Evolutionary conservation across 1,140 invertebrate species (phyloP), one percentile per base, ranked within the genome.

Genomic region (Danaus plexippus): DNA sequence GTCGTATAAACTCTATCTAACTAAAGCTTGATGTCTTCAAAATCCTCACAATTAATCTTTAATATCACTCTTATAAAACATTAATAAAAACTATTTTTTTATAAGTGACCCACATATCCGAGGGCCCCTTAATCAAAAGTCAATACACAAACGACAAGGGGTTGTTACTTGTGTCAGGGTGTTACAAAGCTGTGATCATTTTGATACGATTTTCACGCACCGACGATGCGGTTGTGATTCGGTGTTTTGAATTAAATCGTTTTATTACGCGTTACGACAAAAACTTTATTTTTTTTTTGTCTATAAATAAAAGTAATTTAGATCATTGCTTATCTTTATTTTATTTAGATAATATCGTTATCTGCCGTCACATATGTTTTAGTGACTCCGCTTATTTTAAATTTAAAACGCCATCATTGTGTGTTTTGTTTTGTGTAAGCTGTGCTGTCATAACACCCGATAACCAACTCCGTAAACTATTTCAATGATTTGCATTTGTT

Each of bases 131-230:
- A 52, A 51, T 13, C 43, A 43, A 40, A 43, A 55, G 53, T 51
- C 58, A 53, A 47, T 52, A 55, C 52, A 15, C 15, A 15, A 15
- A 1, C 47, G 15, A 67, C 62, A 69, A 67, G 66, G 73, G 74
- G 69, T 77, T 72, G 71, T 57, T 43, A 52, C 44, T 41, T 51
- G 18, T 32, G 22, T 32, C 11, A 43, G 69, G 73, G 64, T 57
- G 58, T 44, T 69, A 78, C 76, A 81, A 77, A 62, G 49, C 41
- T 65, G 65, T 73, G 73, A 81, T 81, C 73, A 79, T 81, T 78
- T 81, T 77, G 73, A 79, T 79, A 66, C 74, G 73, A 74, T 80
- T 77, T 77, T 71, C 65, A 73, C 75, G 71, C 74, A 65, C 53
- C 46, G 58, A 64, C 54, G 62, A 64, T 60, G 57, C 60, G 52